These are phyloP conservation scores for Allophyes oxyacanthae DNA, from an alignment of 2,888 invertebrate species.

Conservation along the genomic window DNA sequence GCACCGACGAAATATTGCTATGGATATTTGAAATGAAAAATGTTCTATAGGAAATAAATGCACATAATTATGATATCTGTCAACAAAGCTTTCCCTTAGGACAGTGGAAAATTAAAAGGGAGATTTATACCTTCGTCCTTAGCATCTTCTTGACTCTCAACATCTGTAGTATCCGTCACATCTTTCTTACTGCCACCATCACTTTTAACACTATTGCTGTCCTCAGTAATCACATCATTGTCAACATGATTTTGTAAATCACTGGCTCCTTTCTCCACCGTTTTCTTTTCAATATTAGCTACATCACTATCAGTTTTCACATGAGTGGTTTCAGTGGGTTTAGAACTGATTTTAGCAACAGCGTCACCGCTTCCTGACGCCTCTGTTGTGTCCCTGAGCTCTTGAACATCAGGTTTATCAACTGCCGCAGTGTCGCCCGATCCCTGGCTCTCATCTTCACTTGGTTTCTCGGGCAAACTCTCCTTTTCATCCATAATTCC, in stretches of 20 bases:
- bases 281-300: slow-evolving; percentile 49
- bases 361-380: slow-evolving; percentile 2
- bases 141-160: slow-evolving; percentile 52
- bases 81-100: too few species aligned
- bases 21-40: too few species aligned
- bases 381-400: slow-evolving; percentile 6
- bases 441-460: slow-evolving; percentile 54
- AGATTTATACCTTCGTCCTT: slow-evolving; percentile 60
- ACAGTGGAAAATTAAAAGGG: neutral
- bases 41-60: too few species aligned
- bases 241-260: slow-evolving; percentile 78
- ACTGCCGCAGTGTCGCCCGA: slow-evolving; percentile 43
- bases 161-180: slow-evolving; percentile 53
- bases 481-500: slow-evolving; percentile 81
- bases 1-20: too few species aligned
- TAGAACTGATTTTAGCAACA: slow-evolving; percentile 1
- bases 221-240: slow-evolving; percentile 65
- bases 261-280: slow-evolving; percentile 50
- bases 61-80: too few species aligned
- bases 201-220: slow-evolving; percentile 64
- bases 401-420: slow-evolving; percentile 36
- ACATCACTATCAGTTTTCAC: slow-evolving; percentile 37
- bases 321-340: slow-evolving; percentile 22
- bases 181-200: slow-evolving; percentile 52
- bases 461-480: slow-evolving; percentile 64